Evolutionary conservation across 2,888 invertebrate genomes (phyloP), one percentile per base, ranked within the genome.

Genomic region (Eustalomyia histrio): DNA sequence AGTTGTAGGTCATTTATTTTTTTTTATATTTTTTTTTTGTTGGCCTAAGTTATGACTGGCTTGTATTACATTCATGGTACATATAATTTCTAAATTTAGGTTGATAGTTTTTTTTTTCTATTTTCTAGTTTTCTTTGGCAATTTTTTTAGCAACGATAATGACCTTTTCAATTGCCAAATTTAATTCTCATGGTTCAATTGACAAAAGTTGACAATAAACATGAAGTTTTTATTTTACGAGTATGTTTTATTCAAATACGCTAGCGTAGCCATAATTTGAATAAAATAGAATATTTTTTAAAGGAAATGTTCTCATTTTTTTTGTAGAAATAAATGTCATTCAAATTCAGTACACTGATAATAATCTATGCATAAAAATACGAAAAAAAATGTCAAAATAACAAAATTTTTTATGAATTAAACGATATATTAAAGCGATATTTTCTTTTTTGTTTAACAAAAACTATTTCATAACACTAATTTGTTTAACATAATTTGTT

Each of bases 161-260:
- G 79, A 79, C 79, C 79, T 79, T 64, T 79, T 68, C 64, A 68
- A 18, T 74, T 79, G 74, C 63, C 69, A 74, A 79, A 64, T 53
- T 69, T 72, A 61, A 3, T 16, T 24, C 57, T 58, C 24, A 57
- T 76, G 55, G 21, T 17, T 29, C 29, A 29, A 29, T 29, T 29
- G 29, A 12, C 53, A 67, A 14, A 52, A 39, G 29, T 58, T 58
- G 16, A 68, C 33, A 69, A 76, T 69, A 69, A 63, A 55, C 68
- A 68, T 35, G 16, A 57, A 61, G 50, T 50, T 64, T 35, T 76
- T 50, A 63, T 76, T 55, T 43, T 57, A 35, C n/a, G 16, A 60
- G 18, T 67, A 21, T 39, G 8, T 65, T 50, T 58, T 60, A 10
- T 39, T 17, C 4, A 16, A 60, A 52, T 29, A 6, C 29, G 7